A percentile compares a stretch with the other conserved stretches of the same genome.
Conservation (phyloP, 2,797 vertebrate species). For the Miichthys miiuy region DNA sequence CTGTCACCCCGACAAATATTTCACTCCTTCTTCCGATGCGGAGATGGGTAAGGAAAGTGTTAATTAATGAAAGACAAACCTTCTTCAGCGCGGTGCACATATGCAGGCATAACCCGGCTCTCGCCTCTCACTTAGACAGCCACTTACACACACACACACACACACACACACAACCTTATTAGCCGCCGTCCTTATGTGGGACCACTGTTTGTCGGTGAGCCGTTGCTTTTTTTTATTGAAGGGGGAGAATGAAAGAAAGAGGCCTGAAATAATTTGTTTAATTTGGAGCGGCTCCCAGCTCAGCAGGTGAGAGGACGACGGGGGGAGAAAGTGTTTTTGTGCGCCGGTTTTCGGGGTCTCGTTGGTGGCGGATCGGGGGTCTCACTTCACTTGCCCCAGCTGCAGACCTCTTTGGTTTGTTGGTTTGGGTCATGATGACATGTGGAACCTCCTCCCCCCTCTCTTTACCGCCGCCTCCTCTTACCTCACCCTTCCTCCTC, state of each 20-base stretch:
- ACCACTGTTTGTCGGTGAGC: constrained; percentile 84
- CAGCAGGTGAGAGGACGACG: constrained; percentile 86
- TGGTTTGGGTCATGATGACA: constrained; percentile 73
- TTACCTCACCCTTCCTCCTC: constrained; percentile 63
- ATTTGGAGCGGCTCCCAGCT: constrained; percentile 87
- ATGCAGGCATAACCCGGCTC: constrained; percentile 46
- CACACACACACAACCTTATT: constrained; percentile 78
- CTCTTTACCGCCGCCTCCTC: constrained; percentile 63
- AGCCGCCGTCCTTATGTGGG: constrained; percentile 85
- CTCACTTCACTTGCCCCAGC: constrained; percentile 86
- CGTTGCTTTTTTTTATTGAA: constrained; percentile 73
- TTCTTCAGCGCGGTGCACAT: constrained; percentile 88
- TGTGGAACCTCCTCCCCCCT: constrained; percentile 65
- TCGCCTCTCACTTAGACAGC: constrained; percentile 22
- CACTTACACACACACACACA: constrained; percentile 40
- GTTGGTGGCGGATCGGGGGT: constrained; percentile 69
- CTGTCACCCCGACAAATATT: constrained; percentile 86
- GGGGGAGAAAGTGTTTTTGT: constrained; percentile 25
- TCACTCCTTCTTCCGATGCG: constrained; percentile 84
- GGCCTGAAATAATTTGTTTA: constrained; percentile 90
- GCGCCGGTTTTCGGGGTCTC: constrained; percentile 30
- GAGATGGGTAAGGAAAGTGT: constrained; percentile 89
- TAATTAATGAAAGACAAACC: constrained; percentile 93
- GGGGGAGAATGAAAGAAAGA: constrained; percentile 61
- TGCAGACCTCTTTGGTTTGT: constrained; percentile 82